Base-by-base conservation (phyloP, 2,113 vertebrate species). In the Choloepus hoffmanni region DNA sequence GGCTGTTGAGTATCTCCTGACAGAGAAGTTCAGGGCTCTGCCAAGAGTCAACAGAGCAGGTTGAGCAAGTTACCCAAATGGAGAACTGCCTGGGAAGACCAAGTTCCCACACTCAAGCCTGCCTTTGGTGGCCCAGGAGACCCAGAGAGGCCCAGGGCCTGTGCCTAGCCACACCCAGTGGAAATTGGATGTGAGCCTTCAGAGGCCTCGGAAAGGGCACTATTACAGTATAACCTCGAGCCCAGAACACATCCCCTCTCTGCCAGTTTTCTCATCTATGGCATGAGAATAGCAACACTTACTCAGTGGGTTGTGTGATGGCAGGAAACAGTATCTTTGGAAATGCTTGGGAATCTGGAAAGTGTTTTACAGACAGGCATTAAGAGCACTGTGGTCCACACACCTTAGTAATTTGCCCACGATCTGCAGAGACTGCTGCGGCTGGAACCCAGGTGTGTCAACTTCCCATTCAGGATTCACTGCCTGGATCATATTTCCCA, bases 261-360 rank as follows among this genome's bases (percentile, higher is more conserved):
- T 21, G 33, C 12, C 3, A 0, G 19, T 26, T 65, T 62, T 48
- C 77, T 87, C 33, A 53, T 0, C 58, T 43, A 21, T 15, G 50
- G 12, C 30, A 1, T 0, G 18, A 55, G 89, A 15, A 21, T 0
- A 0, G 21, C 8, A 5, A 26, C 13, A 23, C 9, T 14, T 5
- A 24, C 21, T 19, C 33, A 0, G 0, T 1, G 24, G 62, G n/a
- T 4, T 36, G 23, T 36, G 10, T n/a, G 50, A 16, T 7, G 5
- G 23, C 40, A 7, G 11, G 43, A 53, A 50, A 48, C 30, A 5
- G n/a, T 9, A 10, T 11, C 14, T 58, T n/a, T 72, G 40, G 50
- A 72, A 77, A 60, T 10, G 19, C 26, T 5, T 14, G 82, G n/a
- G 68, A 45, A 50, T 13, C 72, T 50, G 63, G 33, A 10, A n/a